Conservation (phyloP, 2,113 vertebrate species). For the Hypocryptadius cinnamomeus region DNA sequence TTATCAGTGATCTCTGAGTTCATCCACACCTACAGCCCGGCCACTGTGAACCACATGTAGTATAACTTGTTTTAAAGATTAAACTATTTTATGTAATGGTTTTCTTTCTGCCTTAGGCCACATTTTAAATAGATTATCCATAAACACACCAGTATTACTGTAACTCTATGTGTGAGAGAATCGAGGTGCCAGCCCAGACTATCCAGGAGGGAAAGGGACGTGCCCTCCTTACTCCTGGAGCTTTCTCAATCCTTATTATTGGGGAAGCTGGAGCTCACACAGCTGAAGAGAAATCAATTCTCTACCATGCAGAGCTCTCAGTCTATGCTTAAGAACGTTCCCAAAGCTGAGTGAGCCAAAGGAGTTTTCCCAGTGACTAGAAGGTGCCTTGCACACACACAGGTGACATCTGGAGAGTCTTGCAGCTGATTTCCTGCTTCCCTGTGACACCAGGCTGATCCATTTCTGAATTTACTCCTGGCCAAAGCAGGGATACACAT, state of each 20-base stretch:
- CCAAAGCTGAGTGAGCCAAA: neutral
- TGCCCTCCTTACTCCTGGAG: neutral
- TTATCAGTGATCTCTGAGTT: neutral
- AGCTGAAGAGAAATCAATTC: neutral
- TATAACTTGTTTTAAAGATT: neutral
- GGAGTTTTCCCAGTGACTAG: neutral
- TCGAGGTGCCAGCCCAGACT: neutral
- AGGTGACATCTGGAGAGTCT: neutral
- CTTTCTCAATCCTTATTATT: neutral
- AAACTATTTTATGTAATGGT: neutral
- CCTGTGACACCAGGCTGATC: neutral
- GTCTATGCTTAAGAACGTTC: neutral
- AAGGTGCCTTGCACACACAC: neutral
- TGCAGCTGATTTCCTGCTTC: neutral
- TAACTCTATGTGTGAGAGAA: neutral
- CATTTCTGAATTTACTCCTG: neutral
- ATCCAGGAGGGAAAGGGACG: neutral
- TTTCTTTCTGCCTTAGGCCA: neutral
- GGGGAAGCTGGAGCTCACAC: neutral
- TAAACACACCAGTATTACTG: neutral
- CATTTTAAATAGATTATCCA: neutral
- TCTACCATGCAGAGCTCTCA: neutral
- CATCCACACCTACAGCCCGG: neutral
- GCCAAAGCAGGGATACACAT: neutral
- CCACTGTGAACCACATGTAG: neutral